Conservation (phyloP, 2,888 invertebrate genomes). For the Diadegma fenestrale region DNA sequence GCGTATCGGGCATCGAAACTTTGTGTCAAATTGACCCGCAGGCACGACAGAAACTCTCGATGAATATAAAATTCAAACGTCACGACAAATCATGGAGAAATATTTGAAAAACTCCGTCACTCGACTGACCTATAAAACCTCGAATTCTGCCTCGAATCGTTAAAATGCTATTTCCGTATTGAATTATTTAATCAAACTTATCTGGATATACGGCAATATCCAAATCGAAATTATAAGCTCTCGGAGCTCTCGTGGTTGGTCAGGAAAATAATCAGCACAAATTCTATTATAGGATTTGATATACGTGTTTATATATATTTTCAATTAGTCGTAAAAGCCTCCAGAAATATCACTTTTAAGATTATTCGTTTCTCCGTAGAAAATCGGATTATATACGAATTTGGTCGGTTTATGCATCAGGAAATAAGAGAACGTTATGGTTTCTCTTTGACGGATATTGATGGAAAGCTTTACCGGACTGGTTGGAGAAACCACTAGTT, state of each 20-base stretch:
- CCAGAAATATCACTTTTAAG: neutral
- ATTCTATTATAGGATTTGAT: neutral
- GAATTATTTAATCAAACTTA: slow-evolving; percentile 23
- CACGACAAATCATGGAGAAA: too few species aligned
- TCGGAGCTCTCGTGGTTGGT: neutral
- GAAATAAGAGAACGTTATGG: neutral
- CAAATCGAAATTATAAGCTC: slow-evolving; percentile 17
- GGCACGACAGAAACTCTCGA: too few species aligned
- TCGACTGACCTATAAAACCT: slow-evolving; percentile 16
- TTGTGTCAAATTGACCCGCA: too few species aligned
- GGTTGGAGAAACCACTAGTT: slow-evolving; percentile 10
- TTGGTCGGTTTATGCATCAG: neutral
- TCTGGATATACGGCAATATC: neutral
- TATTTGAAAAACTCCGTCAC: slow-evolving; percentile 11
- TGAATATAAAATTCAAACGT: too few species aligned
- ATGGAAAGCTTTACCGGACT: neutral
- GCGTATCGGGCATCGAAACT: too few species aligned
- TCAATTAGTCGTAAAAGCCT: slow-evolving; percentile 5
- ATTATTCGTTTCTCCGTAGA: neutral
- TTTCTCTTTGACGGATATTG: slow-evolving; percentile 11
- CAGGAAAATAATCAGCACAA: neutral
- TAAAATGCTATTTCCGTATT: slow-evolving; percentile 12
- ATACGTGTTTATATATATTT: neutral
- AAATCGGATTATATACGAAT: slow-evolving; percentile 29
- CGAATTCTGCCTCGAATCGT: slow-evolving; percentile 9